These are phyloP conservation scores for Cecidostiba fungosa DNA, from an alignment of 2,888 invertebrate species.

Conservation along the genomic window DNA sequence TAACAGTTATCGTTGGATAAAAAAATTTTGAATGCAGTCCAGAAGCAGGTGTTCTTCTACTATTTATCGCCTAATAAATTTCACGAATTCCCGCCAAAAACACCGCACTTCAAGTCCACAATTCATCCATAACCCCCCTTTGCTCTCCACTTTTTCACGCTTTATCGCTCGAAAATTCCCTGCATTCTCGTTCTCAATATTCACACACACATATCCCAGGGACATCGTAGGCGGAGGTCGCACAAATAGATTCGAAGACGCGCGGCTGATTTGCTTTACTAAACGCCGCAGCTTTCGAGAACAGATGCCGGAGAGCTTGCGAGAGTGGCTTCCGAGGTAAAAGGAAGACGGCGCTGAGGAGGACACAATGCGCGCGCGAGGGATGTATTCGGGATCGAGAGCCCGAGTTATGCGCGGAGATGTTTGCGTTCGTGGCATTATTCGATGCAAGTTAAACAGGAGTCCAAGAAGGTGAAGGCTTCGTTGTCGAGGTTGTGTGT, in stretches of 20 bases:
- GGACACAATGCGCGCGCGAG: background rate
- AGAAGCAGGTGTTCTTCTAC: too few species aligned
- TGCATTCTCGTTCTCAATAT: slow-evolving; percentile 1
- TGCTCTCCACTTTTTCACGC: background rate
- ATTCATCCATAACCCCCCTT: background rate
- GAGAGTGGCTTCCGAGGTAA: background rate
- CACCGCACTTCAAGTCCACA: background rate
- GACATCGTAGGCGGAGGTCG: background rate
- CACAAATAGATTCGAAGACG: background rate
- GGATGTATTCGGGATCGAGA: background rate
- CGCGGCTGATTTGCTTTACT: slow-evolving; percentile 32
- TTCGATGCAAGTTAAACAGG: background rate
- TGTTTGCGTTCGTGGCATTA: background rate
- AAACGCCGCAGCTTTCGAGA: slow-evolving; percentile 4
- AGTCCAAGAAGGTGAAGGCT: background rate
- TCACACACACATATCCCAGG: background rate
- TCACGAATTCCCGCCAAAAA: background rate
- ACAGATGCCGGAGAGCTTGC: background rate
- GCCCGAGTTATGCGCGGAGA: background rate
- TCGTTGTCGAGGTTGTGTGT: background rate
- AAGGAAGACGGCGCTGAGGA: background rate
- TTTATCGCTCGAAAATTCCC: background rate
- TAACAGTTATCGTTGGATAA: too few species aligned
- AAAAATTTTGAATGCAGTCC: too few species aligned
- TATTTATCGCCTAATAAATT: too few species aligned